Conservation (phyloP, 2,113 vertebrate genomes). For the Osmerus eperlanus region DNA sequence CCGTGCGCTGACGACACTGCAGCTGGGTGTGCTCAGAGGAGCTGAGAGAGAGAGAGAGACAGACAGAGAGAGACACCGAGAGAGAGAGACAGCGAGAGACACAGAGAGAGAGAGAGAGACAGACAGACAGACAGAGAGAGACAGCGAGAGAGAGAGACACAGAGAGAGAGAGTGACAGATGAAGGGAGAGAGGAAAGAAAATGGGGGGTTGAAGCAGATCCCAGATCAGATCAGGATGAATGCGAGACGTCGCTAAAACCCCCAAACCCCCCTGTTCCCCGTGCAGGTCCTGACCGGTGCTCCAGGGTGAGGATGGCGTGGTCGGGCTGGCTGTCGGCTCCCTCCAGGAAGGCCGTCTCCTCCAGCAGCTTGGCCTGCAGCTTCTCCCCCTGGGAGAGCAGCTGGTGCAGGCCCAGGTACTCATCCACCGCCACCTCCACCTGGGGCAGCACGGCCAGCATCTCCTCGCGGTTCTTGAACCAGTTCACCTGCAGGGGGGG, state of each 20-base stretch:
- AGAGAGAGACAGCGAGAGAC: no score
- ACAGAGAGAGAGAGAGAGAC: no score
- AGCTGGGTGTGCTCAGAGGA: slow-evolving; percentile 96
- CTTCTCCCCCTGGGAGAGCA: slow-evolving; percentile 87
- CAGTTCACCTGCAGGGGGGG: slow-evolving; percentile 85
- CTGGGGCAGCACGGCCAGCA: slow-evolving; percentile 90
- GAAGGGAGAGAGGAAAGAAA: no score
- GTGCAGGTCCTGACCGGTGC: slow-evolving; percentile 78
- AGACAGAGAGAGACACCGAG: not conserved
- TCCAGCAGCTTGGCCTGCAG: slow-evolving; percentile 86
- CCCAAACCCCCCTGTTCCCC: not conserved
- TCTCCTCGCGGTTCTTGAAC: slow-evolving; percentile 98
- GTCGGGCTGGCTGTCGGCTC: slow-evolving; percentile 84
- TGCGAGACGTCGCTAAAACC: not conserved
- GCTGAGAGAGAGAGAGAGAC: slow-evolving; percentile 56
- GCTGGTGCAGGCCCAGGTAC: slow-evolving; percentile 86
- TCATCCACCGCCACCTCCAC: slow-evolving; percentile 88
- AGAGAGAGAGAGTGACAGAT: slow-evolving; percentile 69
- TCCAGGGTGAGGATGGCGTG: slow-evolving; percentile 89
- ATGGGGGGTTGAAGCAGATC: no score
- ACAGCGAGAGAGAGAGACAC: slow-evolving; percentile 31
- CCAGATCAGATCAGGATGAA: no score
- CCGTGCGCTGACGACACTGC: slow-evolving; percentile 89
- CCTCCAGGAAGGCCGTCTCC: slow-evolving; percentile 89
- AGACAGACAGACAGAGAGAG: not conserved